These are phyloP conservation scores for Bombus terrestris DNA, from an alignment of 1,140 invertebrate genomes.

Conservation along the genomic window DNA sequence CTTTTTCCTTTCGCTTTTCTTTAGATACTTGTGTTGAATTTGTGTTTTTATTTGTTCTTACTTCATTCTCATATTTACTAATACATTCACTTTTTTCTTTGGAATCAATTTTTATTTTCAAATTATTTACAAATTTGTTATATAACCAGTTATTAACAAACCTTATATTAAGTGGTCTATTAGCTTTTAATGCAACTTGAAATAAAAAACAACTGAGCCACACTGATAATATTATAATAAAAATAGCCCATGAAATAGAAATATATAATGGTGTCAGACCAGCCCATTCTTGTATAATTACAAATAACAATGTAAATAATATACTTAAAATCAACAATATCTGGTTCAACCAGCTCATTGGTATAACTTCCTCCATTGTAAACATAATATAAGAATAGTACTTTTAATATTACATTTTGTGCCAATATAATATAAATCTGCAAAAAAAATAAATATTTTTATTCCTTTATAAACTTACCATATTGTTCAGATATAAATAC, in stretches of 20 bases:
- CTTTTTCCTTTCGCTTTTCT: background rate
- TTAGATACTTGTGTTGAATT: background rate
- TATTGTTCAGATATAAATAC: background rate
- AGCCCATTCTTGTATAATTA: slow-evolving; percentile 72
- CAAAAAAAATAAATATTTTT: slow-evolving; percentile 3
- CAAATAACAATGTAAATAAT: slow-evolving; percentile 62
- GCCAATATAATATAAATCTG: slow-evolving; percentile 40
- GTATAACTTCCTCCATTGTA: slow-evolving; percentile 71
- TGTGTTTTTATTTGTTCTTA: slow-evolving; percentile 24
- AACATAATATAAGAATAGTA: slow-evolving; percentile 11
- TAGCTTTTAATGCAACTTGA: slow-evolving; percentile 73
- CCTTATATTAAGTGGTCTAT: slow-evolving; percentile 64
- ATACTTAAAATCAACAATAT: slow-evolving; percentile 72
- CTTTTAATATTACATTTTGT: slow-evolving; percentile 54
- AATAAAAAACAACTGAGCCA: slow-evolving; percentile 75
- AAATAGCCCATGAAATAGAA: slow-evolving; percentile 73
- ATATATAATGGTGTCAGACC: slow-evolving; percentile 69
- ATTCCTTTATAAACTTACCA: background rate
- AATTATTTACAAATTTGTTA: slow-evolving; percentile 46
- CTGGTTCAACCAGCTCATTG: slow-evolving; percentile 75
- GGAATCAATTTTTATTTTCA: slow-evolving; percentile 18
- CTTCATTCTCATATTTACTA: background rate
- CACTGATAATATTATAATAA: slow-evolving; percentile 71
- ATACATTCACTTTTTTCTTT: background rate
- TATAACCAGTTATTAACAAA: slow-evolving; percentile 67